phyloP scores from a whole-genome alignment of 2,113 vertebrate species.

The Indicator maculatus region DNA sequence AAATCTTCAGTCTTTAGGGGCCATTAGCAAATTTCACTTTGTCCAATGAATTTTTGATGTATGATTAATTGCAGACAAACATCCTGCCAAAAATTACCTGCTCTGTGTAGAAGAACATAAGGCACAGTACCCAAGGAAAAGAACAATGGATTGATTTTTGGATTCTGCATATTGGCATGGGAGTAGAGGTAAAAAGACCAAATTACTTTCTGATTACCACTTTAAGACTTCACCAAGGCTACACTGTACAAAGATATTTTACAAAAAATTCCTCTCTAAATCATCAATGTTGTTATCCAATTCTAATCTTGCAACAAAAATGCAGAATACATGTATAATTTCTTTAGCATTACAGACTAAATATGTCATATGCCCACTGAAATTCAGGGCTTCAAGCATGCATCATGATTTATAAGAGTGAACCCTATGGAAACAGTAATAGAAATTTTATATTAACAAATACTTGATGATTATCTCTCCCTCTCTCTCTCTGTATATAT shows the following conservation, averaged over 20 bases:
- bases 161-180: not conserved
- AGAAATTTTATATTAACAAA: not conserved
- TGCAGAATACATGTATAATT: fast-evolving
- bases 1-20: not conserved
- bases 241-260: not conserved
- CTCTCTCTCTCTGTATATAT: not conserved
- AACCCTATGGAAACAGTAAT: not conserved
- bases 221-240: not conserved
- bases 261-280: not conserved
- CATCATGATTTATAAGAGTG: not conserved
- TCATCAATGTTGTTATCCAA: not conserved
- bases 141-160: not conserved
- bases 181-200: not conserved
- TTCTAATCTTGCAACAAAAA: not conserved
- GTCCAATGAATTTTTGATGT: not conserved
- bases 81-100: not conserved
- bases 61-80: not conserved
- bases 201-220: not conserved
- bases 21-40: not conserved
- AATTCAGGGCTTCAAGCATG: not conserved
- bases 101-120: not conserved
- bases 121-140: not conserved
- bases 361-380: fast-evolving
- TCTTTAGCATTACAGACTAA: not conserved
- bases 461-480: not conserved